Base-by-base conservation (phyloP, 1,140 invertebrate species). In the Musca vetustissima region DNA sequence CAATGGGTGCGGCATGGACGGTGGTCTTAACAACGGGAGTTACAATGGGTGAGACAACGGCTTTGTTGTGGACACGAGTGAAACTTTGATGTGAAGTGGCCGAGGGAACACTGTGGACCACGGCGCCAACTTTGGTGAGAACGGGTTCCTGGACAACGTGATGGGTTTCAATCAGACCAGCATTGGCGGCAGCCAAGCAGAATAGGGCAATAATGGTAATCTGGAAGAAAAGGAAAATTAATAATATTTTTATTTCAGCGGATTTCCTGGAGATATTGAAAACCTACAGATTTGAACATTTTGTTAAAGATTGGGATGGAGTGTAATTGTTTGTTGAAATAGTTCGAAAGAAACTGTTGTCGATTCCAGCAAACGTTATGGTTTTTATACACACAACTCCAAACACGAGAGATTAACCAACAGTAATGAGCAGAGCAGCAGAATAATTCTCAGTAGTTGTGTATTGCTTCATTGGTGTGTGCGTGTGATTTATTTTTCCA, bases 1-100 rank as follows among this genome's bases (percentile, higher is more conserved):
- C 73, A 14, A 74, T 48, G 8, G 67, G 28, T 3, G 28, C 28
- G 8, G 28, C 28, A 28, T 28, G 28, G 8, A 28, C 28, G 28
- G 28, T 28, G 8, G 28, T 28, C 8, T 76, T 77, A 4, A 78
- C 72, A 2, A 78, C 74, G 4, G 77, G 83, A 67, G 67, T 74
- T 1, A 66, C 64, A 47, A 77, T 67, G 11, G 75, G 75, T 4
- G 28, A 3, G 3, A 28, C 28, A 28, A 28, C 28, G 2, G 75
- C 75, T 19, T 75, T 72, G 49, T 69, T 77, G 50, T 80, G 78
- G 64, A 75, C 73, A 70, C 75, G 75, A 0, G 78, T 80, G 69
- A 78, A 83, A 28, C 84, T 84, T 75, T 85, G 84, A 69, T 86
- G 85, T 21, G 84, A 84, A 13, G 86, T 82, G 28, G 79, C 80